phyloP scores from a whole-genome alignment of 2,113 vertebrate genomes.

The Leucosticte australis region DNA sequence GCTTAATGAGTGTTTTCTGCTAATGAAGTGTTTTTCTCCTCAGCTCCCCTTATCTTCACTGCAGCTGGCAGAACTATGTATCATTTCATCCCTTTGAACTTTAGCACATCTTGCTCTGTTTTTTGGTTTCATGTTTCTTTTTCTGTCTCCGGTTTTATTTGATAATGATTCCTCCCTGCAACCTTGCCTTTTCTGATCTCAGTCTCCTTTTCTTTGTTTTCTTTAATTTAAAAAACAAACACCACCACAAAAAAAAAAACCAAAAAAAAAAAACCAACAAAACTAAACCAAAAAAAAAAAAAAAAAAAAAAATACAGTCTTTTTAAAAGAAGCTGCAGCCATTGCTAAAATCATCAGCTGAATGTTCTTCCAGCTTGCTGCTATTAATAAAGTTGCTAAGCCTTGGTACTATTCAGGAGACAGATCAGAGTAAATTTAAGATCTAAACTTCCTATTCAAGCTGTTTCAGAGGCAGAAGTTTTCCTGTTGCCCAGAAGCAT shows the following conservation, averaged over 20 bases:
- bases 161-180: not conserved
- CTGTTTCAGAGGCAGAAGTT: not conserved
- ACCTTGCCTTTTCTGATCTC: not conserved
- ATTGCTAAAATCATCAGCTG: not conserved
- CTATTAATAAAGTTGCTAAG: not conserved
- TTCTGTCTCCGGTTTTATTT: not conserved
- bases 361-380: not conserved
- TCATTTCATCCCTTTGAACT: slow-evolving; percentile 16
- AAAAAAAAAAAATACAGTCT: not conserved
- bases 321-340: not conserved
- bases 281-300: not conserved
- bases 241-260: not conserved
- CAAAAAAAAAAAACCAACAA: not conserved
- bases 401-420: not conserved
- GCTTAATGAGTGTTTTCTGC: slow-evolving; percentile 18
- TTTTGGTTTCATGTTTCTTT: not conserved
- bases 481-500: not conserved
- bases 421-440: not conserved
- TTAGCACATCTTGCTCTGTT: not conserved
- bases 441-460: not conserved
- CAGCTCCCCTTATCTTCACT: not conserved
- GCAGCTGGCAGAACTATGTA: not conserved
- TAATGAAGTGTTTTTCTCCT: slow-evolving; percentile 21
- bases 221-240: not conserved
- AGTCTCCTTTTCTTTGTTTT: not conserved